Percentiles rank a stretch among this genome's conserved stretches.
phyloP scores from a whole-genome alignment of 2,888 invertebrate species.

The Acrocyrtus sp. region DNA sequence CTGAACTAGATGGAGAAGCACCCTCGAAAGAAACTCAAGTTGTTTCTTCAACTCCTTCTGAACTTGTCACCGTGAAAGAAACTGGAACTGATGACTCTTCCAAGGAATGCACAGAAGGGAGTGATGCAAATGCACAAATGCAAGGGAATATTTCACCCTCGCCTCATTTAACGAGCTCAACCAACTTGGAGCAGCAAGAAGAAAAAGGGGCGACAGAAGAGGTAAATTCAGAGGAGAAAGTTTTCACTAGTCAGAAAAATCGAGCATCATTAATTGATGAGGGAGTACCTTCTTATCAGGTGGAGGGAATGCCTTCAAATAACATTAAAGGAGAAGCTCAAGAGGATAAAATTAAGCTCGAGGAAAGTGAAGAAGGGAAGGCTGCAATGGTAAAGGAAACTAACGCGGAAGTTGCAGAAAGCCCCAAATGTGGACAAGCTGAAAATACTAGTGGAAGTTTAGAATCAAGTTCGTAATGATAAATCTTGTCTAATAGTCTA shows the following conservation, averaged over 20 bases:
- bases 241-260: constrained; percentile 35
- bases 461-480: too few species aligned
- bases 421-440: too few species aligned
- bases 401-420: neutral
- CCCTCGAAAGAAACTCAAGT: constrained; percentile 38
- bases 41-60: constrained; percentile 34
- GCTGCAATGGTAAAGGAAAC: neutral
- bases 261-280: constrained; percentile 43
- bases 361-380: neutral
- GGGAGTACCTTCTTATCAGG: too few species aligned
- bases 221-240: constrained; percentile 28
- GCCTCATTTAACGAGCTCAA: constrained; percentile 15
- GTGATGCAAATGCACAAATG: constrained; percentile 7
- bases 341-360: neutral
- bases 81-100: constrained; percentile 38
- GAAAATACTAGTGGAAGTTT: too few species aligned
- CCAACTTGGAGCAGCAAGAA: constrained; percentile 5
- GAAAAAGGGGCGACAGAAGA: neutral
- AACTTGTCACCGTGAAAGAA: constrained; percentile 38
- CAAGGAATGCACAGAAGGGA: constrained; percentile 19
- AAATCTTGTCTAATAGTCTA: too few species aligned
- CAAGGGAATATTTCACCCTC: constrained; percentile 19
- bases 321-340: neutral
- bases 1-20: too few species aligned
- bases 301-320: too few species aligned